Conservation (phyloP, 2,113 vertebrate genomes). For the Phrynosoma blainvillii region DNA sequence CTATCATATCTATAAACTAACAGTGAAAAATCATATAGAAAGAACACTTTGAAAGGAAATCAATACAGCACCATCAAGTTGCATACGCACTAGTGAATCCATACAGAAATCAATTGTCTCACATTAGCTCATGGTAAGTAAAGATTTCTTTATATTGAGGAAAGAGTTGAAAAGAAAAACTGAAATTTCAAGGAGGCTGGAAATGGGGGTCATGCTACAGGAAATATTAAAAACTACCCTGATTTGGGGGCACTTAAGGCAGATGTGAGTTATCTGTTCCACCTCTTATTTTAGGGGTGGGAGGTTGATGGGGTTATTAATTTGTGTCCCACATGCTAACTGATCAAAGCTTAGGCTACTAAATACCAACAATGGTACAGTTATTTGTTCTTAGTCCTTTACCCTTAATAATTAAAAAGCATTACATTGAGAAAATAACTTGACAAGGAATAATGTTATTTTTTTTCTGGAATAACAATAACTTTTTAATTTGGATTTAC, state of each 20-base stretch:
- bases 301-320: not conserved
- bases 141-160: not conserved
- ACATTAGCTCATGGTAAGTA: not conserved
- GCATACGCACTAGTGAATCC: not conserved
- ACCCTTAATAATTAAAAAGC: not conserved
- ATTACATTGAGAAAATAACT: not conserved
- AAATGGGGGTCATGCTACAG: not conserved
- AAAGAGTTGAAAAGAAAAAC: not conserved
- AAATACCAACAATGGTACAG: not conserved
- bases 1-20: not conserved
- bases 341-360: not conserved
- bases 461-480: not conserved
- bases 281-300: too few species aligned
- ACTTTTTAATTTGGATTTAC: too few species aligned
- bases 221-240: not conserved
- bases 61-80: not conserved
- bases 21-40: not conserved
- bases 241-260: not conserved
- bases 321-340: not conserved
- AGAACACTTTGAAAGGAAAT: not conserved
- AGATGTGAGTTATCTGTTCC: not conserved
- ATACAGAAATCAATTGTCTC: not conserved
- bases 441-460: not conserved
- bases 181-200: not conserved
- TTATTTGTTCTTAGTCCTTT: not conserved